phyloP scores from a whole-genome alignment of 2,888 invertebrate genomes.

The Melanophora roralis region DNA sequence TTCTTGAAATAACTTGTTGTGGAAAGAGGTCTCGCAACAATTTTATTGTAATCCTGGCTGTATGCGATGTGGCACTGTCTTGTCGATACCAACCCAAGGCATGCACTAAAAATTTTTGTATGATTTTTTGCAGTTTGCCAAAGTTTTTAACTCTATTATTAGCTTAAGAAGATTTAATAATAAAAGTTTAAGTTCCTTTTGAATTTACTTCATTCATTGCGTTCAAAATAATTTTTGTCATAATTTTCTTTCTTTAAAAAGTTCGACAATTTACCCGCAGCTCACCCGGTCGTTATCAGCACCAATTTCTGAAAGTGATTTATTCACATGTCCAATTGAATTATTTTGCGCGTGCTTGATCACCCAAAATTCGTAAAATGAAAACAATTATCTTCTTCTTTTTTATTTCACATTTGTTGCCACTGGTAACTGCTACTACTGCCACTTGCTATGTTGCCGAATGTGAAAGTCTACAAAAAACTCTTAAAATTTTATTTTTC shows the following conservation, averaged over 20 bases:
- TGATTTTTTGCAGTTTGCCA: no score
- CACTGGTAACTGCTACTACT: neutral
- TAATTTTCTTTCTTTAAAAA: neutral
- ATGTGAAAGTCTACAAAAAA: neutral
- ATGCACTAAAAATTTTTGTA: no score
- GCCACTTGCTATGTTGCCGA: neutral
- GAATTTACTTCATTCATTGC: constrained; percentile 37
- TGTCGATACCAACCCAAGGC: no score
- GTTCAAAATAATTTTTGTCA: constrained; percentile 33
- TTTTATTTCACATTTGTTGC: neutral
- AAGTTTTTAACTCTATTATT: no score
- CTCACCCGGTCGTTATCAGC: constrained; percentile 26
- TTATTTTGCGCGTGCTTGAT: constrained; percentile 75
- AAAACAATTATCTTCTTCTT: constrained; percentile 59
- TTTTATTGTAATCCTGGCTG: no score
- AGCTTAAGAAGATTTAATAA: no score
- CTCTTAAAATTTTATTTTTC: constrained; percentile 13
- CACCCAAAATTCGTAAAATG: constrained; percentile 65
- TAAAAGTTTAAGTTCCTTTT: no score
- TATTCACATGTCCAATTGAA: constrained; percentile 77
- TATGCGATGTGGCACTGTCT: no score
- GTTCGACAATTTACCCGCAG: constrained; percentile 20
- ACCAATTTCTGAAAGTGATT: constrained; percentile 70
- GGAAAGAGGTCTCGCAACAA: no score
- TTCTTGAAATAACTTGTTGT: no score